A percentile compares a stretch with the other conserved stretches of the same genome.
These are phyloP conservation scores for Trichechus manatus DNA, from an alignment of 2,113 vertebrate genomes.

Conservation along the genomic window DNA sequence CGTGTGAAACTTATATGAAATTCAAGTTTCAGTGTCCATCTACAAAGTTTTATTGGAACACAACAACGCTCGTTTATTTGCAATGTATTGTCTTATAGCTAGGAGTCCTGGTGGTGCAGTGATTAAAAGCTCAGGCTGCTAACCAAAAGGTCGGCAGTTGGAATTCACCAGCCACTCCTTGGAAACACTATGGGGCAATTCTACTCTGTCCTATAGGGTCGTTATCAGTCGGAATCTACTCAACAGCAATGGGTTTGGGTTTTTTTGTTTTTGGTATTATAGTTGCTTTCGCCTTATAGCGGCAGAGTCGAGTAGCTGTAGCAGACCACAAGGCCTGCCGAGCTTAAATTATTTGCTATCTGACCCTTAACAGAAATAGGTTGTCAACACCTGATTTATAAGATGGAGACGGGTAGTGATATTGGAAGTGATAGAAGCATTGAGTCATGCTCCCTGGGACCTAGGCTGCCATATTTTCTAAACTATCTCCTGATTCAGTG, in stretches of 20 bases:
- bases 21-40: neutral
- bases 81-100: neutral
- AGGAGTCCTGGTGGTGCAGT: neutral
- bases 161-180: too few species aligned
- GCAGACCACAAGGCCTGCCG: neutral
- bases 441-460: neutral
- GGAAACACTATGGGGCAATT: too few species aligned
- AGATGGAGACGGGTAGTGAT: neutral
- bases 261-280: too few species aligned
- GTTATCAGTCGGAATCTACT: too few species aligned
- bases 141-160: too few species aligned
- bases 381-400: neutral
- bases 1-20: slow-evolving; percentile 21
- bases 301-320: neutral
- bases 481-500: neutral
- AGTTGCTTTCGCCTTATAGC: neutral
- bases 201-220: too few species aligned
- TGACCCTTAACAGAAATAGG: neutral
- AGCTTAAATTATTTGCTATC: slow-evolving; percentile 25
- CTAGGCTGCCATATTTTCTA: neutral
- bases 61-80: neutral
- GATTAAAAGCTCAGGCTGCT: too few species aligned
- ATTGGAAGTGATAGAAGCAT: neutral
- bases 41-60: slow-evolving; percentile 12
- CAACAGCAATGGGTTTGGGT: too few species aligned